A percentile compares a stretch with the other conserved stretches of the same genome.
These are phyloP conservation scores for Eolophus roseicapilla DNA, from an alignment of 2,113 vertebrate genomes.

Conservation along the genomic window DNA sequence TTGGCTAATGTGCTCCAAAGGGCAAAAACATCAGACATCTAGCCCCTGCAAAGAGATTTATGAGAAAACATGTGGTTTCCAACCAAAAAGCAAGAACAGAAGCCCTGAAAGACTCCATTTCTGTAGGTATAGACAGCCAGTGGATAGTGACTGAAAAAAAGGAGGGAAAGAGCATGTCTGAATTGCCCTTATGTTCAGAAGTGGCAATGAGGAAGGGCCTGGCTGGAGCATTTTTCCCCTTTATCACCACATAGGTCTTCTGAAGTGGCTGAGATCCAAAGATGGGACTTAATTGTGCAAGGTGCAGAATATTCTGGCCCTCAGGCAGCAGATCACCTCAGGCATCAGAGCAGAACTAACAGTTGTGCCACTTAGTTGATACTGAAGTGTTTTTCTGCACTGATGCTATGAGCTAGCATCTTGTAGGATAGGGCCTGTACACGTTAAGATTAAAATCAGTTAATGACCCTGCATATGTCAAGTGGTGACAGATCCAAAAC, in stretches of 20 bases:
- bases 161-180: background rate
- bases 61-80: background rate
- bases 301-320: background rate
- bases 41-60: background rate
- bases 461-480: background rate
- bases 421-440: background rate
- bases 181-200: background rate
- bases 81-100: background rate
- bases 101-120: background rate
- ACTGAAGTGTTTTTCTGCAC: background rate
- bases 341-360: background rate
- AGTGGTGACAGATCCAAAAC: background rate
- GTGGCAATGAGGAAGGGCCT: background rate
- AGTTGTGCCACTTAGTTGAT: background rate
- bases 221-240: background rate
- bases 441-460: background rate
- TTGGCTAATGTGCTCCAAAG: background rate
- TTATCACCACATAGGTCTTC: background rate
- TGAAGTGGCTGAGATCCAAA: background rate
- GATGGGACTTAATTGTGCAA: background rate
- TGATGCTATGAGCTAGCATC: background rate
- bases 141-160: background rate
- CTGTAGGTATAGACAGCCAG: background rate
- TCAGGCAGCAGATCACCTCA: background rate
- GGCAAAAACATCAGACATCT: background rate